Base-by-base conservation (phyloP, 2,888 invertebrate species). In the Scelioninae gen. 1 region DNA sequence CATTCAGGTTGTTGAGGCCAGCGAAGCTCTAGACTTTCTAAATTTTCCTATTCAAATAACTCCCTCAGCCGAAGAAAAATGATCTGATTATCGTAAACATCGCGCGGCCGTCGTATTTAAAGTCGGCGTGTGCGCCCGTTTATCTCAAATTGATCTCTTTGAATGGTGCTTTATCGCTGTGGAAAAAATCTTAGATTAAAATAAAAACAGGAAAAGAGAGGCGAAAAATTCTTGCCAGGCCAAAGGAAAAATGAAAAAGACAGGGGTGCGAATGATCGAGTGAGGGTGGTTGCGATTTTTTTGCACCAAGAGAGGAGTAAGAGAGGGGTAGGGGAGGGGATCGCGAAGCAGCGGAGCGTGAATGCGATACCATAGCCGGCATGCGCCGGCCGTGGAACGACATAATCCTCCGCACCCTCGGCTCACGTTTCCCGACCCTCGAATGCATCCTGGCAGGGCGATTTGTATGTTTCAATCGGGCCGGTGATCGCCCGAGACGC, bases 311-410 rank as follows among this genome's bases (percentile, higher is more conserved):
- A 47, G 56, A 47, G 16, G 34, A 40, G 43, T 15, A 10, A n/a
- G 47, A 15, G 49, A 13, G 60, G 72, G 55, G 51, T 49, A 53
- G 63, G 76, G 56, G 49, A 23, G 65, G 71, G 76, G 60, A 65
- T 65, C 47, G 74, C 60, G 87, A 86, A 63, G 88, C 91, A 91
- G 88, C 86, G 88, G 87, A 91, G 88, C 89, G 91, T 91, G 89
- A 91, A 91, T 88, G 90, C 88, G 91, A 91, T 91, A 91, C 90
- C 90, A 88, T 87, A 87, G 89, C 87, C 87, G 87, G 87, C 86
- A 86, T 86, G 85, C 85, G 84, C 86, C 86, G 82, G 85, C 82
- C 84, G 74, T 72, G 85, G 86, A 88, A 86, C 87, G 87, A 85
- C 86, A 86, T 88, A 79, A 84, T 88, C 88, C 86, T 84, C 84